A percentile compares a stretch with the other conserved stretches of the same genome.
Evolutionary conservation across 2,888 invertebrate genomes (phyloP).

Genomic region (Callimorpha dominula): DNA sequence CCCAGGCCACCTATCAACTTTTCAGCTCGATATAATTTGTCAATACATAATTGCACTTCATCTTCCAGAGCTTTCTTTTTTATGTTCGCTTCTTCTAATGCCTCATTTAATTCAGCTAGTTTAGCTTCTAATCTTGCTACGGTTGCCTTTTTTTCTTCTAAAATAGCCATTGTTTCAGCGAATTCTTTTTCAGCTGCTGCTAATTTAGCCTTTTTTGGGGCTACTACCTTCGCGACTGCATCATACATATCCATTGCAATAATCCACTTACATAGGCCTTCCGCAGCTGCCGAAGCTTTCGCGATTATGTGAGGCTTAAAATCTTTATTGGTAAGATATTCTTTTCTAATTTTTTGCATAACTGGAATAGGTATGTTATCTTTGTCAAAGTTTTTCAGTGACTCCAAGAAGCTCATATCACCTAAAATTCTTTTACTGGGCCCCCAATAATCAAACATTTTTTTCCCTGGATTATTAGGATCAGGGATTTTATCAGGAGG

Average conservation of each 20-base stretch:
- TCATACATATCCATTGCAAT: constrained; percentile 96
- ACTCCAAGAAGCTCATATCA: constrained; percentile 92
- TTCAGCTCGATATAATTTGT: constrained; percentile 94
- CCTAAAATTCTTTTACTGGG: constrained; percentile 93
- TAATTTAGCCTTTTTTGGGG: constrained; percentile 94
- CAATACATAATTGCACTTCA: constrained; percentile 92
- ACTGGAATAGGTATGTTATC: constrained; percentile 92
- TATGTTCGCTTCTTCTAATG: constrained; percentile 88
- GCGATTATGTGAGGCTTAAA: constrained; percentile 93
- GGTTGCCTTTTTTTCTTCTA: constrained; percentile 93
- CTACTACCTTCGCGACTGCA: constrained; percentile 92
- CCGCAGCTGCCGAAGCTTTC: constrained; percentile 97
- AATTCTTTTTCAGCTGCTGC: constrained; percentile 93
- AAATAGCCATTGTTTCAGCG: constrained; percentile 92
- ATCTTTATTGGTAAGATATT: constrained; percentile 91
- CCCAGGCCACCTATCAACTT: constrained; percentile 95
- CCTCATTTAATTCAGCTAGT: constrained; percentile 90
- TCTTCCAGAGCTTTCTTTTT: constrained; percentile 90
- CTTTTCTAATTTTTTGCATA: constrained; percentile 92
- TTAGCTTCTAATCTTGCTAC: constrained; percentile 92
- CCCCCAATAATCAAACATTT: constrained; percentile 94
- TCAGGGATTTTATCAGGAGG: constrained; percentile 92
- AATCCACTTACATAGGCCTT: constrained; percentile 97
- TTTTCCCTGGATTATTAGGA: constrained; percentile 88
- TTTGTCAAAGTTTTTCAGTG: constrained; percentile 93